Evolutionary conservation across 2,113 vertebrate species (phyloP), one percentile per base, ranked within the genome.

Genomic region (chimpanzee (Pan troglodytes)): DNA sequence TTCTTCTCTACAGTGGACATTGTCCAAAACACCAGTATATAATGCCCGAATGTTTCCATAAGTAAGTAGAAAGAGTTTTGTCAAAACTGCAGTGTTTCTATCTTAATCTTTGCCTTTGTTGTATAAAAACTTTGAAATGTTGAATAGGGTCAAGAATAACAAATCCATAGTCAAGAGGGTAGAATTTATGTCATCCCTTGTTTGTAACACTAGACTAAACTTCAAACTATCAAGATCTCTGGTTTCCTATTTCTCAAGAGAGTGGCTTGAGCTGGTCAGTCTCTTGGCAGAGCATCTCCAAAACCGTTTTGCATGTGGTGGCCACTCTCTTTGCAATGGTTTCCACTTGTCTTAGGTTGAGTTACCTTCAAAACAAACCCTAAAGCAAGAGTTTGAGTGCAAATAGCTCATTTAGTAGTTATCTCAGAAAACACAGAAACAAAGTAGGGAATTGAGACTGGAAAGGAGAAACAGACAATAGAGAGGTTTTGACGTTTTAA

Each of bases 61-160:
- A 64, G 38, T 22, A 40, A 43, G 16, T 18, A 11, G 45, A 79
- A 48, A 82, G 52, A 2, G 23, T 90, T 92, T 95, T 84, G 30
- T 94, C 17, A 82, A 87, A 85, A 57, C 13, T 25, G 1, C 3
- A 57, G 10, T 61, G 8, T 81, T 85, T 94, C 40, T 64, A 18
- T 45, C 78, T 88, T 92, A 85, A 86, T 93, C 45, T 91, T 83
- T 78, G 95, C 22, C 55, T 84, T 35, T 72, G 48, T 16, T 90
- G 80, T 8, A 45, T 5, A 78, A 68, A 96, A 35, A 35, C 11
- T 27, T 61, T 55, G 5, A 64, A 57, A 84, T 50, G 14, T 57
- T 92, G 45, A 88, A 7, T 83, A 50, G 25, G 27, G 27, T 75
- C 25, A 64, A 96, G 25, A 73, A 55, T 9, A 55, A 22, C 55